Evolutionary conservation across 2,888 invertebrate genomes (phyloP).

Genomic region (Cosmia pyralina): DNA sequence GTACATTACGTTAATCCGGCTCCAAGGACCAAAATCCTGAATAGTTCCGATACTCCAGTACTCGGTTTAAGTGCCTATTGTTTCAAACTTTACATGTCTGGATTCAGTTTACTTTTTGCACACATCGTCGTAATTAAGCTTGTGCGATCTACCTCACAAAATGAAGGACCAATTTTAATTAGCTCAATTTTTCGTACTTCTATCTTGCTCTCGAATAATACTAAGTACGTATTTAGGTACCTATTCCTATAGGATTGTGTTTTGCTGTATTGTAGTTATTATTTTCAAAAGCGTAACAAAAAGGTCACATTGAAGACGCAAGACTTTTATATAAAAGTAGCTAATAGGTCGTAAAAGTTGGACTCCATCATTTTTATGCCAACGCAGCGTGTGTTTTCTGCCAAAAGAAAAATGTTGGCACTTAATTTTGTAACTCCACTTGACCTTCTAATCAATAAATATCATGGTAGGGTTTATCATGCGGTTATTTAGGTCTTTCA

Average conservation of each 20-base stretch:
- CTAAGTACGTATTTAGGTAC: background rate
- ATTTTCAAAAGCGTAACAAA: constrained; percentile 10
- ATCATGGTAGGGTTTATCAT: background rate
- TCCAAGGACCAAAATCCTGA: constrained; percentile 63
- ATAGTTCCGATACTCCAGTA: constrained; percentile 55
- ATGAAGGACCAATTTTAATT: background rate
- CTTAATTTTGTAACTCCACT: constrained; percentile 41
- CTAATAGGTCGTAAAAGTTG: constrained; percentile 53
- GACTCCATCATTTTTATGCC: constrained; percentile 55
- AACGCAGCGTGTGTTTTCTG: constrained; percentile 46
- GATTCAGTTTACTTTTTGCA: constrained; percentile 26
- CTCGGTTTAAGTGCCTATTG: constrained; percentile 35
- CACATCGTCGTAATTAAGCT: background rate
- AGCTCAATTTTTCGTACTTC: background rate
- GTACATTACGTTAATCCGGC: constrained; percentile 66
- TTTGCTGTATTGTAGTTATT: background rate
- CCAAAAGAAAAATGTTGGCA: constrained; percentile 58
- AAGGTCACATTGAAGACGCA: constrained; percentile 22
- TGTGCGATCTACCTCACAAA: background rate
- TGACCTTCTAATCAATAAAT: constrained; percentile 45
- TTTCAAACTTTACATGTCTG: constrained; percentile 32
- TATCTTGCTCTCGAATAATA: background rate
- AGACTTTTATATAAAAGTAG: constrained; percentile 29
- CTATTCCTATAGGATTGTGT: background rate
- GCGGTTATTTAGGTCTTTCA: background rate